A percentile compares a stretch with the other conserved stretches of the same genome.
Evolutionary conservation across 2,113 vertebrate species (phyloP).

Genomic region (Anolis carolinensis): DNA sequence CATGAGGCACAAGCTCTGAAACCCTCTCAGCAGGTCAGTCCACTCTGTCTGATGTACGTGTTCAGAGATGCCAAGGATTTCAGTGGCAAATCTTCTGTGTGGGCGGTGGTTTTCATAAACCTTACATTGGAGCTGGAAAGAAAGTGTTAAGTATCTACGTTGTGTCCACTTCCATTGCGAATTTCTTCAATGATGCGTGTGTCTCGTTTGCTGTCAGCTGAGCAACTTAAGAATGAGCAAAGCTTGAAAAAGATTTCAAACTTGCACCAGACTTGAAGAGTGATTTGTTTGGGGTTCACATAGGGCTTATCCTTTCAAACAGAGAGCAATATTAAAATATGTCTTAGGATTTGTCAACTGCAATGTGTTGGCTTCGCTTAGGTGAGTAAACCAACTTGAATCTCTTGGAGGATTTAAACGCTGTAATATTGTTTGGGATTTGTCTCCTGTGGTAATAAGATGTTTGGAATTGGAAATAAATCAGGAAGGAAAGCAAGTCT

Average conservation of each 20-base stretch:
- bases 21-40: slow-evolving; percentile 79
- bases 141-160: neutral
- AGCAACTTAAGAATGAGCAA: neutral
- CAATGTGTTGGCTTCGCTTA: neutral
- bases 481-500: neutral
- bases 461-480: neutral
- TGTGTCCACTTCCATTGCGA: neutral
- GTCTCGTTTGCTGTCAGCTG: neutral
- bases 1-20: slow-evolving; percentile 18
- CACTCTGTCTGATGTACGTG: slow-evolving; percentile 22
- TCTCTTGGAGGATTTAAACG: neutral
- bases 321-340: neutral
- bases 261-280: slow-evolving; percentile 43
- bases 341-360: neutral
- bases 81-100: neutral
- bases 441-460: neutral
- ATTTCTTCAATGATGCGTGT: neutral
- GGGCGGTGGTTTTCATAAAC: neutral
- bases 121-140: neutral
- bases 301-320: neutral
- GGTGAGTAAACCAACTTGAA: slow-evolving; percentile 36
- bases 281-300: neutral
- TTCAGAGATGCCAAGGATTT: neutral
- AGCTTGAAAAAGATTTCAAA: neutral
- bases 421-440: rapidly evolving